Evolutionary conservation across 1,140 invertebrate species (phyloP).

Genomic region (Penaeus vannamei): DNA sequence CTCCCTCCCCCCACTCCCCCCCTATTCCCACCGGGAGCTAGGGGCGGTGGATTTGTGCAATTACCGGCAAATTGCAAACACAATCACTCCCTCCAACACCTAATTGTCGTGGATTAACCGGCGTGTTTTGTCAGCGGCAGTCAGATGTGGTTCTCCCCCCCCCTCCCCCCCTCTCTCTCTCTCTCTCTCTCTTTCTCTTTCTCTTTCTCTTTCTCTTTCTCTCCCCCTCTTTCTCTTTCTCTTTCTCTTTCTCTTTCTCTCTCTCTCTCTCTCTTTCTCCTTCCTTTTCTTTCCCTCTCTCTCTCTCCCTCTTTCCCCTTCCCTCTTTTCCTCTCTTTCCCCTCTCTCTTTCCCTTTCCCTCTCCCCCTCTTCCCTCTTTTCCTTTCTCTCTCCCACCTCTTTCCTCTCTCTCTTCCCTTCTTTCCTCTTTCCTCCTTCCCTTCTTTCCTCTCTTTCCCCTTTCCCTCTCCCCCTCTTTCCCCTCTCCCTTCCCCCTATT

Average conservation of each 20-base stretch:
- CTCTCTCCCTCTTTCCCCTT: not conserved
- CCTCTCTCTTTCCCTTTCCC: not conserved
- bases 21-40: conserved; percentile 47
- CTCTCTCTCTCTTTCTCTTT: too few relatives aligned
- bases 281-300: too few relatives aligned
- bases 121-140: conserved; percentile 41
- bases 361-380: not conserved
- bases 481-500: not conserved
- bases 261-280: too few relatives aligned
- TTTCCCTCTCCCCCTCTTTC: not conserved
- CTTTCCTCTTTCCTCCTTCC: not conserved
- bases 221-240: not conserved
- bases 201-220: not conserved
- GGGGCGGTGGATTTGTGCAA: conserved; percentile 62
- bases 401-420: not conserved
- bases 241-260: too few relatives aligned
- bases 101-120: conserved; percentile 61
- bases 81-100: conserved; percentile 62
- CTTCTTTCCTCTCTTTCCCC: not conserved
- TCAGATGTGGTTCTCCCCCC: not conserved
- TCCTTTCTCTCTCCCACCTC: not conserved
- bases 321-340: not conserved
- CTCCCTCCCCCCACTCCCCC: not conserved
- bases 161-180: not conserved
- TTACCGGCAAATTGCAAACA: conserved; percentile 66